Evolutionary conservation across 2,888 invertebrate genomes (phyloP).

Genomic region (Vesta saturnalis): DNA sequence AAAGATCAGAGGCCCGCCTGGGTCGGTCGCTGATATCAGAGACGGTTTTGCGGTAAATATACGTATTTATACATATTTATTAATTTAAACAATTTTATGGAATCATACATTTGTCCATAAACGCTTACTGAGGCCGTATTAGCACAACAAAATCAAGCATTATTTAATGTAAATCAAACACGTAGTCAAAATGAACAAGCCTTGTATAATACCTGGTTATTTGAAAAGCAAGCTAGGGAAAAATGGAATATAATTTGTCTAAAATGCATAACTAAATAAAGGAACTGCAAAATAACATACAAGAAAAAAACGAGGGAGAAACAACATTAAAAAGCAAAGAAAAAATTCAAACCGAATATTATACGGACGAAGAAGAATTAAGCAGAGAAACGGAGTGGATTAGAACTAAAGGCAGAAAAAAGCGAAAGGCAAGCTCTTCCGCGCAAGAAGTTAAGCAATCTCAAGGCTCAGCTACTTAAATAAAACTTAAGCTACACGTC

Average conservation of each 20-base stretch:
- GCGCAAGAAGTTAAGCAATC: not conserved
- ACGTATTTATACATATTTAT: not conserved
- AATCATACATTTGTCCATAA: not conserved
- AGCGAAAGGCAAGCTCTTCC: not conserved
- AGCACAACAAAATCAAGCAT: too few relatives aligned
- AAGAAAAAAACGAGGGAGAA: not conserved
- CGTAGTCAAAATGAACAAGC: not conserved
- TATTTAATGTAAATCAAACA: not conserved
- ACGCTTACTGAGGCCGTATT: not conserved
- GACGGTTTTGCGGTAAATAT: not conserved
- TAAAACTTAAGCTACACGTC: not conserved
- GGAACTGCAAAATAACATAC: not conserved
- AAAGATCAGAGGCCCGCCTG: too few relatives aligned
- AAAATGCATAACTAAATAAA: not conserved
- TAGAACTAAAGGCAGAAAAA: not conserved
- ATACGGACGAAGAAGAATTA: too few relatives aligned
- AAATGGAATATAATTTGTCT: not conserved
- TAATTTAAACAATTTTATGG: not conserved
- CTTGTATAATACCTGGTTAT: too few relatives aligned
- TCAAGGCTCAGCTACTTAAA: not conserved
- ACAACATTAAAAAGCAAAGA: not conserved
- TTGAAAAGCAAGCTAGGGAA: too few relatives aligned
- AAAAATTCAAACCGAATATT: not conserved
- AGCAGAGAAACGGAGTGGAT: not conserved
- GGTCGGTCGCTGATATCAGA: too few relatives aligned